Evolutionary conservation across 2,888 invertebrate species (phyloP).

Genomic region (Melikaiella ostensackeni): DNA sequence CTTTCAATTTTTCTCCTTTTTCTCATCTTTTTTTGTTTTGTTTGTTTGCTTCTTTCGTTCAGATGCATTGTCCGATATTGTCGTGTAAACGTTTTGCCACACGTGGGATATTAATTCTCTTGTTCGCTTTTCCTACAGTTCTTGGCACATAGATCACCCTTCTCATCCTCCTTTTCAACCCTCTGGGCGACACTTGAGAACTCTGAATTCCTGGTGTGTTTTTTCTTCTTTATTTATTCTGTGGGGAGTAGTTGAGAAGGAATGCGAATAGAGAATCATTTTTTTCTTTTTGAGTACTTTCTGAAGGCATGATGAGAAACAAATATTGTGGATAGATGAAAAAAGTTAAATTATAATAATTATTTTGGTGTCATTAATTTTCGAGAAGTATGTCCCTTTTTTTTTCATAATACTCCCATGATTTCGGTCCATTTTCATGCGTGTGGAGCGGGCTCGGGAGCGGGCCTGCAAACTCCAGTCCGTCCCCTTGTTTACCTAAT

Average conservation of each 20-base stretch:
- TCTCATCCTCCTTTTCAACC: neutral
- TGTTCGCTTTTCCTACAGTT: neutral
- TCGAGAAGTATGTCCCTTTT: too few species aligned
- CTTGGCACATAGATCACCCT: neutral
- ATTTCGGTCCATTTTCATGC: too few species aligned
- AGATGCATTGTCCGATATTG: conserved; percentile 33
- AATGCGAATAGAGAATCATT: neutral
- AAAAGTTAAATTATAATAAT: too few species aligned
- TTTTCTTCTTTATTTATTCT: neutral
- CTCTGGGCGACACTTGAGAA: neutral
- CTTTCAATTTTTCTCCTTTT: conserved; percentile 36
- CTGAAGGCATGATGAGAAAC: neutral
- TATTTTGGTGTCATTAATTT: too few species aligned
- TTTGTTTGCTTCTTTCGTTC: conserved; percentile 35
- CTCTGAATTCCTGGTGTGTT: neutral
- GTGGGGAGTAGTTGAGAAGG: neutral
- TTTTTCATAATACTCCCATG: too few species aligned
- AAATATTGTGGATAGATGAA: too few species aligned
- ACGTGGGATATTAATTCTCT: conserved; percentile 24
- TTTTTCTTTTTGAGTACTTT: neutral
- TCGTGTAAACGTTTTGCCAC: conserved; percentile 6
- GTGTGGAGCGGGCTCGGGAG: too few species aligned
- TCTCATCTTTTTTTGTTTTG: neutral
- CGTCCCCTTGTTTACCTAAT: too few species aligned
- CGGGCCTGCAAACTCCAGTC: too few species aligned